Percentiles rank a stretch among this genome's conserved stretches.
Conservation (phyloP, 2,888 invertebrate species). For the Tuta absoluta region DNA sequence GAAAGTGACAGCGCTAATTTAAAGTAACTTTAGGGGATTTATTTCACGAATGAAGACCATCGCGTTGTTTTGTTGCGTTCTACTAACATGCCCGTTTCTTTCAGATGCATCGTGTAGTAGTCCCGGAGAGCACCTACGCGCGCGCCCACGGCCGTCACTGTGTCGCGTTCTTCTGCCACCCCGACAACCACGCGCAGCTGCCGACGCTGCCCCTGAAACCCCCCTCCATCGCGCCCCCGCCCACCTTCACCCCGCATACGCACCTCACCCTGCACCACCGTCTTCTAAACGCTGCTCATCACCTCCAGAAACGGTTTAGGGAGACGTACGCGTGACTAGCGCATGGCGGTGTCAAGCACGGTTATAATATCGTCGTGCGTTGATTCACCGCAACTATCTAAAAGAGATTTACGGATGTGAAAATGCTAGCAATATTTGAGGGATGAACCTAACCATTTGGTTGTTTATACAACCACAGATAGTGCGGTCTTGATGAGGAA, state of each 20-base stretch:
- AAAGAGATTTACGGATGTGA: not conserved
- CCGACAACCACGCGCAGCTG: constrained; percentile 81
- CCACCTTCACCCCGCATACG: constrained; percentile 67
- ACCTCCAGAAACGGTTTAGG: constrained; percentile 85
- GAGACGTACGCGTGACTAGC: constrained; percentile 85
- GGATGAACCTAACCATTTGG: too few relatives aligned
- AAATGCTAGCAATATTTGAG: not conserved
- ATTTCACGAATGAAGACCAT: too few relatives aligned
- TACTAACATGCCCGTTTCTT: too few relatives aligned
- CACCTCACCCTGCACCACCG: constrained; percentile 77
- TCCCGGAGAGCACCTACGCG: constrained; percentile 83
- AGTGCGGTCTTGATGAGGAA: too few relatives aligned
- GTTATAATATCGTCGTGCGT: constrained; percentile 46
- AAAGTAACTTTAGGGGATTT: too few relatives aligned
- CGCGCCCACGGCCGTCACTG: constrained; percentile 86
- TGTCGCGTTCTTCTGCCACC: constrained; percentile 89
- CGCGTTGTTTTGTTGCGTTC: too few relatives aligned
- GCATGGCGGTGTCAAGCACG: constrained; percentile 41
- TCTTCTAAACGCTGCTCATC: constrained; percentile 85
- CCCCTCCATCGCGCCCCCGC: constrained; percentile 64
- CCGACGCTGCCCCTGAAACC: constrained; percentile 74
- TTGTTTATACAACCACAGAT: too few relatives aligned
- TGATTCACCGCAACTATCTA: constrained; percentile 27
- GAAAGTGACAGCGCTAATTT: too few relatives aligned
- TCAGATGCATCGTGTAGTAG: constrained; percentile 86